A percentile compares a stretch with the other conserved stretches of the same genome.
Conservation (phyloP, 1,140 invertebrate species). For the Drosophila carrolli region DNA sequence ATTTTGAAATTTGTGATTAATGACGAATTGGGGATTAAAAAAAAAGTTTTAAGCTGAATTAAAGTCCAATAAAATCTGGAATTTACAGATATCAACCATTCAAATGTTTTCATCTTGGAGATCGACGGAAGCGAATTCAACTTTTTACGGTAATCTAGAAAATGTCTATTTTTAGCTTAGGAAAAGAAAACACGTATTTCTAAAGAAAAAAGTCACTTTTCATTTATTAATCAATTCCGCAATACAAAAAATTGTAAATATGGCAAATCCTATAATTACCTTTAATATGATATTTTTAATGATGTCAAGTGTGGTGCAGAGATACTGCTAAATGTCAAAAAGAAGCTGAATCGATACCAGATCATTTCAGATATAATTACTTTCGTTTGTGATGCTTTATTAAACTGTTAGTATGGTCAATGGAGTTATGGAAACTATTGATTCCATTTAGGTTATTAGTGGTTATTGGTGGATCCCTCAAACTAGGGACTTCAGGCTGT, state of each 20-base stretch:
- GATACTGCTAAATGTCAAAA: not conserved
- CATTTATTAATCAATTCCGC: not conserved
- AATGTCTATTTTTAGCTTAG: not conserved
- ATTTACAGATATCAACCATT: too few relatives aligned
- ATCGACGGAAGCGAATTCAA: too few relatives aligned
- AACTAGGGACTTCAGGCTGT: not conserved
- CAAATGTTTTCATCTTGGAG: too few relatives aligned
- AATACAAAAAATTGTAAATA: conserved; percentile 3
- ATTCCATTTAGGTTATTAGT: not conserved
- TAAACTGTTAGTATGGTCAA: not conserved
- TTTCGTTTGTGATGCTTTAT: not conserved
- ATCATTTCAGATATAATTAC: not conserved
- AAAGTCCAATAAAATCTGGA: too few relatives aligned
- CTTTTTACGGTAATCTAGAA: too few relatives aligned
- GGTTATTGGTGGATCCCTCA: not conserved
- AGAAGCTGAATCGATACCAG: not conserved
- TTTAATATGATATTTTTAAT: not conserved
- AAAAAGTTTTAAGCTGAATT: too few relatives aligned
- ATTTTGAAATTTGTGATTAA: not conserved
- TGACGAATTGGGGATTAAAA: too few relatives aligned
- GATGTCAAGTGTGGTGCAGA: not conserved
- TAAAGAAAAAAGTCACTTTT: not conserved
- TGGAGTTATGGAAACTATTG: not conserved
- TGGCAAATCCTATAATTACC: not conserved
- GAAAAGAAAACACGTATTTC: not conserved